Base-by-base conservation (phyloP, 2,888 invertebrate genomes). In the Opisthograptis luteolata region DNA sequence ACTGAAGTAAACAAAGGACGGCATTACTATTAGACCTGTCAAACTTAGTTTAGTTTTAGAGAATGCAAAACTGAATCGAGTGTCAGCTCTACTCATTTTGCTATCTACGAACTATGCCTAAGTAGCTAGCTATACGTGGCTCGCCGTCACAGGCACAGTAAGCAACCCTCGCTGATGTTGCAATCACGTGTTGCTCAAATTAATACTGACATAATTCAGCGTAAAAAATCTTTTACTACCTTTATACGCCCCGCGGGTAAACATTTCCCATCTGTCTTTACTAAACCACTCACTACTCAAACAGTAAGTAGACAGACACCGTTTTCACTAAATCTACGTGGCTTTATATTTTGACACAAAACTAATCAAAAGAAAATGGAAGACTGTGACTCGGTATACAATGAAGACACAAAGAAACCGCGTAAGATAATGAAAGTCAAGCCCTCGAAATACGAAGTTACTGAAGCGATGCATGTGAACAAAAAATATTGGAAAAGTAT, bases 401-500 rank as follows among this genome's bases (percentile, higher is more conserved):
- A 64, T 57, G 50, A 24, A 17, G 34, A 24, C 25, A 52, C 71
- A 47, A 70, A 52, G 53, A 70, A 75, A 58, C 75, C 83, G 1
- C 70, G 80, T 2, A 82, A 81, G 54, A 66, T 85, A 48, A 57
- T 73, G 48, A 75, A 67, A 55, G 64, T 88, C 13, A 81, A 73
- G 40, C 69, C 76, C 12, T 83, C 86, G 0, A 75, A 71, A 58
- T 81, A 72, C 47, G 84, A 83, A 58, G 53, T 63, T 2, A 55
- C 70, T 0, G 77, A 79, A 55, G 77, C 80, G 8, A 60, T 84
- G 40, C 77, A 81, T 2, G 58, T 50, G 2, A 85, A 84, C 47
- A 88, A 75, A 60, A 73, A 70, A 51, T 87, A 88, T 63, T 90
- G 90, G 90, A 67, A 66, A 9, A 64, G 59, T 41, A 64, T 83